These are phyloP conservation scores for Pyrocoelia pectoralis DNA, from an alignment of 2,888 invertebrate species.

Conservation along the genomic window DNA sequence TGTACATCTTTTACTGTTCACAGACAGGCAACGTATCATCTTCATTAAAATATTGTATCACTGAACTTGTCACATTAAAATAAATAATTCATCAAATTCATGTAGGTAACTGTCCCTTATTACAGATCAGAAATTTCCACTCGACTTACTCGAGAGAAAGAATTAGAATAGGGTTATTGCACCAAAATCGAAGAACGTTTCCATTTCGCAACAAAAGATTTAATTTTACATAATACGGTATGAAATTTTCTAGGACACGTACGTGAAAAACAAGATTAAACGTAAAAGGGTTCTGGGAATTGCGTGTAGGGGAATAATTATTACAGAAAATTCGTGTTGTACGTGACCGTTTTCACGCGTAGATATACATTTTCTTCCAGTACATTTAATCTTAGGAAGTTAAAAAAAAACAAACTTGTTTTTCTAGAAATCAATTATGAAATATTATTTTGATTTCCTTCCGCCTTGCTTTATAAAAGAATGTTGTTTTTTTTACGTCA, in stretches of 20 bases:
- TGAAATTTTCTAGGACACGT: conserved; percentile 6
- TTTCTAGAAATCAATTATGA: background rate
- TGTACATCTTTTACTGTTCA: background rate
- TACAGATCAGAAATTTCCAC: background rate
- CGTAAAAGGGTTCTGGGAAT: background rate
- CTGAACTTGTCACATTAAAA: background rate
- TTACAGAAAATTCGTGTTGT: conserved; percentile 2
- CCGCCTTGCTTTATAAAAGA: background rate
- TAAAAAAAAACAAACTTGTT: conserved; percentile 3
- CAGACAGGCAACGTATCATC: background rate
- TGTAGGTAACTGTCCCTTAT: conserved; percentile 1
- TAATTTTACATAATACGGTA: conserved; percentile 4
- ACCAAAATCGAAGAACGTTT: background rate
- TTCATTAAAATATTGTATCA: conserved; percentile 2
- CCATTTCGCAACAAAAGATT: background rate
- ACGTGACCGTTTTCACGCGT: conserved; percentile 1
- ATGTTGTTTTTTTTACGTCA: no score
- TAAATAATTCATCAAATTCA: conserved; percentile 8
- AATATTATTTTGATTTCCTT: background rate
- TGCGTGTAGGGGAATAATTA: conserved; percentile 8
- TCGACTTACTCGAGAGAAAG: background rate
- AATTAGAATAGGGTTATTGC: background rate
- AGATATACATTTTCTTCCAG: background rate
- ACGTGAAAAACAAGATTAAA: background rate
- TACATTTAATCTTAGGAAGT: background rate